A percentile compares a stretch with the other conserved stretches of the same genome.
Evolutionary conservation across 2,888 invertebrate species (phyloP).

Genomic region (Galeopsomyia nigrocyanea): DNA sequence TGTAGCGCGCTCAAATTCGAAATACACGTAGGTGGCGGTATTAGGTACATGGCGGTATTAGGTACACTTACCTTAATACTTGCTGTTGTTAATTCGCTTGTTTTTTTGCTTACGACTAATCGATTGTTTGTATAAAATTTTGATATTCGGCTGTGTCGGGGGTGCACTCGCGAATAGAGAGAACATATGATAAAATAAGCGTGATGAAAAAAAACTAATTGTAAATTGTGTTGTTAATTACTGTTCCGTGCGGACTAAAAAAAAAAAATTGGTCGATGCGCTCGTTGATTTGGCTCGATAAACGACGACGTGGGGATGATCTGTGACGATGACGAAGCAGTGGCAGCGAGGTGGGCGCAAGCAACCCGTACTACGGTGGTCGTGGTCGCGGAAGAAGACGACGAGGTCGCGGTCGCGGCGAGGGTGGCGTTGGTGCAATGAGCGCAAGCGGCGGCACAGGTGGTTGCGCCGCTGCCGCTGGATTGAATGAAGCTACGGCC

Average conservation of each 20-base stretch:
- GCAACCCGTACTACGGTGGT: slow-evolving; percentile 9
- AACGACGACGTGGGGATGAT: background rate
- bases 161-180: slow-evolving; percentile 24
- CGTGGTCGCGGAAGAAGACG: slow-evolving; percentile 4
- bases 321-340: slow-evolving; percentile 2
- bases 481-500: slow-evolving; percentile 68
- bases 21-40: too few species aligned
- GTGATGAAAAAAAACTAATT: too few species aligned
- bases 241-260: too few species aligned
- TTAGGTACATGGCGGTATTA: too few species aligned
- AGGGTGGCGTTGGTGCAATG: slow-evolving; percentile 65
- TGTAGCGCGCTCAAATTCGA: too few species aligned
- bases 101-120: slow-evolving; percentile 22
- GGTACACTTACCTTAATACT: too few species aligned
- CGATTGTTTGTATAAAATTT: slow-evolving; percentile 7
- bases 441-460: slow-evolving; percentile 64
- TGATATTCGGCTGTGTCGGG: slow-evolving; percentile 44
- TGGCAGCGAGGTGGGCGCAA: slow-evolving; percentile 8
- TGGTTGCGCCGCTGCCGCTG: slow-evolving; percentile 66
- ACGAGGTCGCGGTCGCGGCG: slow-evolving; percentile 58
- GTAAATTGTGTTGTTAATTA: too few species aligned
- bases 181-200: too few species aligned
- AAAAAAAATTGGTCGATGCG: too few species aligned
- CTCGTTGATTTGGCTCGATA: too few species aligned
- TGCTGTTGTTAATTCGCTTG: slow-evolving; percentile 12